A percentile compares a stretch with the other conserved stretches of the same genome.
Evolutionary conservation across 64 coral and sea anemone species (phyloP).

Genomic region (Anthopleura sola): DNA sequence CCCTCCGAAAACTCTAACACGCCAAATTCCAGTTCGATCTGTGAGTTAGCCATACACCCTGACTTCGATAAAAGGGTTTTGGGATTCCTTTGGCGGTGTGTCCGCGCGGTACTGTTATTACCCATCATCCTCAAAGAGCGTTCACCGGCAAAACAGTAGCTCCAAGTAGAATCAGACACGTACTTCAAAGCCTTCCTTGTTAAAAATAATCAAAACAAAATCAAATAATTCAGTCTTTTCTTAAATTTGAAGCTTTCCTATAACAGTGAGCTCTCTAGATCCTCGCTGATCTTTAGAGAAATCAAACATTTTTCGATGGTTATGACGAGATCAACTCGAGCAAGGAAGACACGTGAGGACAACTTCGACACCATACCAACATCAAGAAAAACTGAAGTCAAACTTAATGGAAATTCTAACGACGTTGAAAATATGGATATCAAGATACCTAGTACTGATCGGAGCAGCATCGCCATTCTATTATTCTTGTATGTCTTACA

Average conservation of each 20-base stretch:
- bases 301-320: not conserved
- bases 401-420: not conserved
- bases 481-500: constrained; percentile 88
- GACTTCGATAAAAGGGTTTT: too few relatives aligned
- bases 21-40: too few relatives aligned
- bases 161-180: not conserved
- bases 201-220: not conserved
- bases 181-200: not conserved
- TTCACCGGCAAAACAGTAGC: not conserved
- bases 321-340: not conserved
- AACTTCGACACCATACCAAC: not conserved
- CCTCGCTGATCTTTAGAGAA: not conserved
- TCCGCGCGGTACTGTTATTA: not conserved
- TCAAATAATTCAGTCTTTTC: not conserved
- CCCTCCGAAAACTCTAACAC: too few relatives aligned
- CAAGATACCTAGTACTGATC: constrained; percentile 36
- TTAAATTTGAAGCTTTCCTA: not conserved
- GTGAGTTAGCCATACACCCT: too few relatives aligned
- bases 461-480: constrained; percentile 67
- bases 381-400: not conserved
- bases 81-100: not conserved
- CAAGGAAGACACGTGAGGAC: not conserved
- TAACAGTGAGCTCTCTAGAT: not conserved
- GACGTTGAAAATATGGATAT: not conserved
- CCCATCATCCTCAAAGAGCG: not conserved